phyloP scores from a whole-genome alignment of 2,113 vertebrate species.

The Cebidichthys violaceus region DNA sequence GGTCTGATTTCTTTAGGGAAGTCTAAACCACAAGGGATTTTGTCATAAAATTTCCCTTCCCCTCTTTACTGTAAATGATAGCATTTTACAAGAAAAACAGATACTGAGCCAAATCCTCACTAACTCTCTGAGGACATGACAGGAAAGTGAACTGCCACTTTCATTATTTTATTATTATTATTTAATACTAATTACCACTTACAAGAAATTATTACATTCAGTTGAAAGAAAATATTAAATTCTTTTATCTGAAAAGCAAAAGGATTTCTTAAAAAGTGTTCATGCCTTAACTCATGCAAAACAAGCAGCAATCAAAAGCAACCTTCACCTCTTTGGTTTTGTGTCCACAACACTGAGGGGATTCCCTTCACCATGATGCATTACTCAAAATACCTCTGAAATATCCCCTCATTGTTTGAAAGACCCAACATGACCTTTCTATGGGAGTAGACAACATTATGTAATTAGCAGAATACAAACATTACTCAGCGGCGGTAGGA shows the following conservation, averaged over 20 bases:
- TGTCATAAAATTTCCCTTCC: conserved; percentile 14
- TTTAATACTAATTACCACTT: neutral
- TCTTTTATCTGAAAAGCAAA: neutral
- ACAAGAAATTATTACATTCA: neutral
- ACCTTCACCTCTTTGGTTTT: too few relatives aligned
- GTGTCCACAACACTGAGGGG: neutral
- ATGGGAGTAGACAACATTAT: neutral
- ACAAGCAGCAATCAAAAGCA: neutral
- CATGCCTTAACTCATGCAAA: neutral
- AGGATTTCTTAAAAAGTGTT: neutral
- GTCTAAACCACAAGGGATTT: conserved; percentile 29
- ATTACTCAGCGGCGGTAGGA: neutral
- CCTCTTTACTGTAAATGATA: conserved; percentile 43
- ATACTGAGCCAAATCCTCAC: neutral
- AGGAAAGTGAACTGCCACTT: neutral
- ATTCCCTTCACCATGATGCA: neutral
- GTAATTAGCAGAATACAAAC: neutral
- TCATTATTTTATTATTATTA: neutral
- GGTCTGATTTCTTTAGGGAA: conserved; percentile 35
- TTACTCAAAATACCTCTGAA: neutral
- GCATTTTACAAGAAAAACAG: conserved; percentile 33
- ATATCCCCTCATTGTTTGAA: neutral
- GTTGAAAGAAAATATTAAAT: neutral
- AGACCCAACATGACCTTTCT: neutral
- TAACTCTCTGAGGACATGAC: neutral